These are phyloP conservation scores for Echinops telfairi DNA, from an alignment of 2,113 vertebrate genomes.

Conservation along the genomic window DNA sequence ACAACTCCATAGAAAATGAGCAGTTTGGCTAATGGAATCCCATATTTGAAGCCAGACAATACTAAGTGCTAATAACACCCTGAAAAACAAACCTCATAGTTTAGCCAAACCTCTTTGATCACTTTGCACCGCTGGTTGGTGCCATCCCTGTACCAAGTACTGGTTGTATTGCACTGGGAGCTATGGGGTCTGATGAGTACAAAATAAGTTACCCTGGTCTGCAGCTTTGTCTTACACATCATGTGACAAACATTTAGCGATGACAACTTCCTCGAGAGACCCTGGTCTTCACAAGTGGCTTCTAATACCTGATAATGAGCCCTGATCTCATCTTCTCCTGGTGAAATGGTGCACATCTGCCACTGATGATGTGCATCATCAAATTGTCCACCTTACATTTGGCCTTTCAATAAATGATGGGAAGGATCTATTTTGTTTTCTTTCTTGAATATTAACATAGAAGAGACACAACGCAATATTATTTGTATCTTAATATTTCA, in stretches of 20 bases:
- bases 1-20: background rate
- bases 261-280: background rate
- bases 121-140: too few relatives aligned
- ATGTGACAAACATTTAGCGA: background rate
- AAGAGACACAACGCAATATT: background rate
- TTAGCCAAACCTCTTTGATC: too few relatives aligned
- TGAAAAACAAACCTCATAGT: too few relatives aligned
- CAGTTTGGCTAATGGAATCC: background rate
- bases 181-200: background rate
- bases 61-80: background rate
- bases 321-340: background rate
- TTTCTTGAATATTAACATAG: background rate
- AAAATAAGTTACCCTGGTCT: too few relatives aligned
- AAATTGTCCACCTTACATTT: background rate
- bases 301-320: accelerated
- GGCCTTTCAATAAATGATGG: background rate
- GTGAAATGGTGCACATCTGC: too few relatives aligned
- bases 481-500: background rate
- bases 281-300: background rate
- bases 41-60: background rate
- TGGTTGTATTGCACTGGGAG: background rate
- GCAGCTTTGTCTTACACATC: background rate
- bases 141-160: background rate
- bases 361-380: background rate
- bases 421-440: background rate